Conservation (phyloP, 2,797 vertebrate species). For the Notoglanidium macrostoma region DNA sequence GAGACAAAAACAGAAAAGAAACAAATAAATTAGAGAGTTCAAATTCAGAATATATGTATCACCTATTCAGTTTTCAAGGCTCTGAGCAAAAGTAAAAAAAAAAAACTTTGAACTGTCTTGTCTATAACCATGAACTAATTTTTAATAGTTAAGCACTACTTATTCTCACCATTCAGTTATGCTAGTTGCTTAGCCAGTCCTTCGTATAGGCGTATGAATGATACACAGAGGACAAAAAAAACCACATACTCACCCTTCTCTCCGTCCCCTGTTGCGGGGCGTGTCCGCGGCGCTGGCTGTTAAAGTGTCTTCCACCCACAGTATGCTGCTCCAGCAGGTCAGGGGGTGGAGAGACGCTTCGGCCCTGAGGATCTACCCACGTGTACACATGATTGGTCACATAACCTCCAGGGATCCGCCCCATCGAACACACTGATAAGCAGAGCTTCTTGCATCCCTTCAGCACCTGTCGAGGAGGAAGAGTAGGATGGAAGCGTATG, state of each 20-base stretch:
- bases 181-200: background rate
- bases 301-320: slow-evolving; percentile 59
- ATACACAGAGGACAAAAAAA: background rate
- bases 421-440: slow-evolving; percentile 85
- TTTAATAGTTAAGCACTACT: background rate
- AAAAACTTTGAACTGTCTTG: background rate
- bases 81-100: background rate
- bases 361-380: slow-evolving; percentile 88
- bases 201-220: background rate
- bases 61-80: background rate
- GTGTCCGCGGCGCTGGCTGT: slow-evolving; percentile 73
- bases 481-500: background rate
- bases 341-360: slow-evolving; percentile 82
- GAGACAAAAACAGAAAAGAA: background rate
- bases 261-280: slow-evolving; percentile 79
- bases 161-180: background rate
- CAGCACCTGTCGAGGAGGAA: slow-evolving; percentile 80
- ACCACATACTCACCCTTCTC: slow-evolving; percentile 78
- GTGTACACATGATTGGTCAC: slow-evolving; percentile 93
- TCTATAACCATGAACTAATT: background rate
- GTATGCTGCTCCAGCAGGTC: slow-evolving; percentile 73
- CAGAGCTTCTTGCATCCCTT: slow-evolving; percentile 91
- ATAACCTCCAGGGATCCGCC: slow-evolving; percentile 90
- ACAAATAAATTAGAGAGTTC: background rate
- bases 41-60: background rate